Evolutionary conservation across 2,113 vertebrate genomes (phyloP), one percentile per base, ranked within the genome.

Genomic region (Gymnogyps californianus): DNA sequence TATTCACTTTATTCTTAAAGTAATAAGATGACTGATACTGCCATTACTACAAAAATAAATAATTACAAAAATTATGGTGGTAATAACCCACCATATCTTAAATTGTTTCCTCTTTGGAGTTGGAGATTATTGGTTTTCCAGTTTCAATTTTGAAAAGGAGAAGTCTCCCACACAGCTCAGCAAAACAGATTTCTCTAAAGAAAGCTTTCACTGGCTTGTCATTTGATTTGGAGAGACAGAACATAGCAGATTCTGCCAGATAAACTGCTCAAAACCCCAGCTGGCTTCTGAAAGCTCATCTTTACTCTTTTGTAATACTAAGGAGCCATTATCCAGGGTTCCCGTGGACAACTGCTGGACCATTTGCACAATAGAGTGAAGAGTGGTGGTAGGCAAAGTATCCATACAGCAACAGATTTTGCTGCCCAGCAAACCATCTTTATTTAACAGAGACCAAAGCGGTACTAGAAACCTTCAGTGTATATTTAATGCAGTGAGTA

Each of bases 71-170:
- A 67, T 61, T 49, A 75, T 2, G 1, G 42, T 34, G 32, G n/a
- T 81, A 75, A 84, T 46, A 89, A 55, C 16, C n/a, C 32, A 75
- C 6, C 0, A 0, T 81, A 84, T 75, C 38, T 75, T 64, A 75
- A 87, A 34, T 29, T 28, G 21, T 79, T 92, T 92, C 24, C n/a
- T 67, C 14, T 79, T 76, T 31, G 32, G 71, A 70, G 34, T 5
- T 77, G 16, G 52, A 89, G 20, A 72, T 93, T 29, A 75, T 29
- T 80, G 36, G 42, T 44, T 84, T 93, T 76, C 38, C 62, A 90
- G 44, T 79, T 95, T 78, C 42, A 61, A 7, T 55, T 92, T 44
- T 91, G 70, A 71, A 95, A 93, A 16, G 20, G 42, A 85, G 55
- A 71, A 87, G 74, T 76, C 70, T 91, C 66, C 65, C 26, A 90